Evolutionary conservation across 1,140 invertebrate species (phyloP).

Genomic region (Charaxes varanes): DNA sequence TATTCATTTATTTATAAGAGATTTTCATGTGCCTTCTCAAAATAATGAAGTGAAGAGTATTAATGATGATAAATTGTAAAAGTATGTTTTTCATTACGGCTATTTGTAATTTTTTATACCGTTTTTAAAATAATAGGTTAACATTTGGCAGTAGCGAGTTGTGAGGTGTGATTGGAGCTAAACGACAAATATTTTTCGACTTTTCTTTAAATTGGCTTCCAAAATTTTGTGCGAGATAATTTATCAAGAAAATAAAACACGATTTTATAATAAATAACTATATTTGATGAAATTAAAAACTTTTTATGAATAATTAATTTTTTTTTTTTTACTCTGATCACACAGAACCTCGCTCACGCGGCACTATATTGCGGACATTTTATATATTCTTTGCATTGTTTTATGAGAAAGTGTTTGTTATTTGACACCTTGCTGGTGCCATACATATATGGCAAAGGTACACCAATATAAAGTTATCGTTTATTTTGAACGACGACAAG

Average conservation of each 20-base stretch:
- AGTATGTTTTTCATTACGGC: constrained; percentile 51
- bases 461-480: constrained; percentile 2
- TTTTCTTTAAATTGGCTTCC: too few relatives aligned
- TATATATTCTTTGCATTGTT: constrained; percentile 13
- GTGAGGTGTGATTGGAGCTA: constrained; percentile 29
- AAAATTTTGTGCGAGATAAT: too few relatives aligned
- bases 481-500: constrained; percentile 33
- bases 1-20: constrained; percentile 59
- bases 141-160: constrained; percentile 40
- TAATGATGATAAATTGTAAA: constrained; percentile 50
- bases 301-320: too few relatives aligned
- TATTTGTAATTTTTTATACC: constrained; percentile 54
- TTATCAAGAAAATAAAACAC: too few relatives aligned
- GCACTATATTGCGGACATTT: constrained; percentile 25
- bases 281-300: too few relatives aligned
- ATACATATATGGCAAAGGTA: constrained; percentile 27
- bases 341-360: constrained; percentile 21
- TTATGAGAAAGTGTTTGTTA: not conserved
- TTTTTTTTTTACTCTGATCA: constrained; percentile 16
- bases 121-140: constrained; percentile 41
- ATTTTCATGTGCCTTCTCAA: constrained; percentile 71
- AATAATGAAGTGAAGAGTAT: constrained; percentile 54
- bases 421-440: constrained; percentile 23
- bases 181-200: too few relatives aligned
- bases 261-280: too few relatives aligned